Evolutionary conservation across 2,113 vertebrate species (phyloP).

Genomic region (Xiphophorus hellerii): DNA sequence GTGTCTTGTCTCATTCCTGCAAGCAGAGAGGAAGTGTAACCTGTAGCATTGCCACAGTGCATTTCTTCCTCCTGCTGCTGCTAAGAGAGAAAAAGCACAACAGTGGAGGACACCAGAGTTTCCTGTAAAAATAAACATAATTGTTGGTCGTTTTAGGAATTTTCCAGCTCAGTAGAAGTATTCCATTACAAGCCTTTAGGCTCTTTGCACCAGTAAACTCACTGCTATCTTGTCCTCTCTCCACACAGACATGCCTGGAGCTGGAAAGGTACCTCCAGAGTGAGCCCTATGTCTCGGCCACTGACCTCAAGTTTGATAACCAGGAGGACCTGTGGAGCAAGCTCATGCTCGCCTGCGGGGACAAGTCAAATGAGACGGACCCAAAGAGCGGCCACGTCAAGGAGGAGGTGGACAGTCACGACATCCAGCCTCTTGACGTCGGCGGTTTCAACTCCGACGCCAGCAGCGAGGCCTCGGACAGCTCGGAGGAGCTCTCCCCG

Average conservation of each 20-base stretch:
- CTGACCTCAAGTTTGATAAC: conserved; percentile 91
- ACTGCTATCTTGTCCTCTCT: conserved; percentile 48
- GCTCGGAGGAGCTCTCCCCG: conserved; percentile 92
- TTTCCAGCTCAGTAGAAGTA: conserved; percentile 13
- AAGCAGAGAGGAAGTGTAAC: conserved; percentile 35
- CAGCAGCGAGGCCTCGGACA: conserved; percentile 92
- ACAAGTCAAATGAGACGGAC: conserved; percentile 86
- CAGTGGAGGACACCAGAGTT: conserved; percentile 6
- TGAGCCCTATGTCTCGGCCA: conserved; percentile 93
- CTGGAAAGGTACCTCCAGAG: conserved; percentile 96
- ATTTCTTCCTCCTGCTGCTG: conserved; percentile 26
- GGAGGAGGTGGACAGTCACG: conserved; percentile 82
- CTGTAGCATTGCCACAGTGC: conserved; percentile 33
- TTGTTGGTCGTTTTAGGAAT: conserved; percentile 29
- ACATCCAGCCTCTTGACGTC: conserved; percentile 84
- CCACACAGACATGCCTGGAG: conserved; percentile 92
- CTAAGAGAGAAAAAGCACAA: conserved; percentile 48
- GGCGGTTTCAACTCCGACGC: conserved; percentile 90
- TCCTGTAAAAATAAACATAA: background rate
- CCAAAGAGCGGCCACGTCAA: conserved; percentile 79
- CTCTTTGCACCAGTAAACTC: conserved; percentile 7
- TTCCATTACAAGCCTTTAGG: conserved; percentile 15
- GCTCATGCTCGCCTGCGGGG: conserved; percentile 93
- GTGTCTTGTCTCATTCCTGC: conserved; percentile 47
- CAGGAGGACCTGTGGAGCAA: conserved; percentile 97